Conservation (phyloP, 2,113 vertebrate genomes). For the Sterrhoptilus dennistouni region DNA sequence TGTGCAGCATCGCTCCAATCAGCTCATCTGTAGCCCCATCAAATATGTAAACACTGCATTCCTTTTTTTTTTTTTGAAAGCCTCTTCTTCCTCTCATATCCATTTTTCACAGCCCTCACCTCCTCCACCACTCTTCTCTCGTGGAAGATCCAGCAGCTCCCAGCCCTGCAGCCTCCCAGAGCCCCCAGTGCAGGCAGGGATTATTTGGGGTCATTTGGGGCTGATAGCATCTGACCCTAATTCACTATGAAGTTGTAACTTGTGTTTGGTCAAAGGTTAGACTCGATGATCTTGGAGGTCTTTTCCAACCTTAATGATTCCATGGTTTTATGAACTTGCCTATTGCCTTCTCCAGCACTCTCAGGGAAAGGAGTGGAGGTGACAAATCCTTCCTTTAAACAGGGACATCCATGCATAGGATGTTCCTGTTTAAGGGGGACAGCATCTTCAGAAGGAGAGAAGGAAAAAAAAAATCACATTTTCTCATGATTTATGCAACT, state of each 20-base stretch:
- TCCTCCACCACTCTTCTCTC: neutral
- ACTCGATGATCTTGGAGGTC: neutral
- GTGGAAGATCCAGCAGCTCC: neutral
- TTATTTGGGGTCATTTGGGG: neutral
- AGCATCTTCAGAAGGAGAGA: neutral
- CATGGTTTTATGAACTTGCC: neutral
- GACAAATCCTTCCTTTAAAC: neutral
- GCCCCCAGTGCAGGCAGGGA: neutral
- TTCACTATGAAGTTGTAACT: neutral
- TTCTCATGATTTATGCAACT: constrained; percentile 46
- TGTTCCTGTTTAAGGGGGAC: neutral
- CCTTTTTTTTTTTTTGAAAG: neutral
- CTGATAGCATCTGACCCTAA: neutral
- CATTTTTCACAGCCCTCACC: neutral
- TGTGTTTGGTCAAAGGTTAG: neutral
- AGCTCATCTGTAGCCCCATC: neutral
- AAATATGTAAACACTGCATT: neutral
- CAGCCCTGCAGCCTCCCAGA: neutral
- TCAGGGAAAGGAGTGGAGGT: neutral
- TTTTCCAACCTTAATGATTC: neutral
- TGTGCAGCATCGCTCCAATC: neutral
- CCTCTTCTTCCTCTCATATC: neutral
- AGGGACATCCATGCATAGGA: neutral
- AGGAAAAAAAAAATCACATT: neutral
- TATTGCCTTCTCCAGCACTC: neutral